A percentile compares a stretch with the other conserved stretches of the same genome.
Evolutionary conservation across 2,797 vertebrate species (phyloP).

Genomic region (Numenius phaeopus): DNA sequence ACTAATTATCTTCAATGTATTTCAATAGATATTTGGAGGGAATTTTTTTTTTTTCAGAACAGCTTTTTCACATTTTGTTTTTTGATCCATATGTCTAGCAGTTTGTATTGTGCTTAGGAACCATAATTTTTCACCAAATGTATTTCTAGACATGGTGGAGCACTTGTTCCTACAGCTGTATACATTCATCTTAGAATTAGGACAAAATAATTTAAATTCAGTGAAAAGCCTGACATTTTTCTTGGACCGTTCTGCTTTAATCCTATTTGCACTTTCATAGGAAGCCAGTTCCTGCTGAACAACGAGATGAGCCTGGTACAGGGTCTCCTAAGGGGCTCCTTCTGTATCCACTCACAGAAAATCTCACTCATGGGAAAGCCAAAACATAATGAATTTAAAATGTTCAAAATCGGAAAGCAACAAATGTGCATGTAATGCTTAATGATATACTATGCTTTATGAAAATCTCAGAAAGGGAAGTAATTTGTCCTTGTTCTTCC

Average conservation of each 20-base stretch:
- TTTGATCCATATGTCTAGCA: neutral
- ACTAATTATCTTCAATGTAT: neutral
- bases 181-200: slow-evolving; percentile 9
- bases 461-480: neutral
- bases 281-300: slow-evolving; percentile 4
- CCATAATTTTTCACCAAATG: neutral
- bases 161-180: neutral
- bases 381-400: neutral
- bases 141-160: neutral
- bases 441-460: neutral
- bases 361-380: neutral
- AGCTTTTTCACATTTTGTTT: neutral
- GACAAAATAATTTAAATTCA: slow-evolving; percentile 23
- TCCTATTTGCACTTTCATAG: slow-evolving; percentile 13
- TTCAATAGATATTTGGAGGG: neutral
- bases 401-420: neutral
- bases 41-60: neutral
- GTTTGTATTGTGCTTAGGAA: neutral
- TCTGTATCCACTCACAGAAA: neutral
- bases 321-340: neutral
- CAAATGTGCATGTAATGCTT: neutral
- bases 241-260: slow-evolving; percentile 46
- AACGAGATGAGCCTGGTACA: neutral
- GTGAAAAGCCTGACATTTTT: slow-evolving; percentile 12
- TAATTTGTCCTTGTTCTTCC: neutral